Evolutionary conservation across 1,140 invertebrate species (phyloP), one percentile per base, ranked within the genome.

Genomic region (Xylocopa sonorina): DNA sequence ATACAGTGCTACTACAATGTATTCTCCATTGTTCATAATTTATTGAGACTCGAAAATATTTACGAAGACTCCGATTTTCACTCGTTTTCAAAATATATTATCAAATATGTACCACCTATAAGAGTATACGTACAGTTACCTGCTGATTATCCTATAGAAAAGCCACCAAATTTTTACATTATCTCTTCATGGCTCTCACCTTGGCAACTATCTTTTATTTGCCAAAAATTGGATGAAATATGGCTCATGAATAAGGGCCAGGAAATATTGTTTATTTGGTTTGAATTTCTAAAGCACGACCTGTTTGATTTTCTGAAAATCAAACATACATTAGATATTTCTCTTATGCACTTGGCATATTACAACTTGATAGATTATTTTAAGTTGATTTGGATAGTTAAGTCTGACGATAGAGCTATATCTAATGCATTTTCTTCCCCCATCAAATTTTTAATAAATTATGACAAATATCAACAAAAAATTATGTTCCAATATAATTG

Each of bases 211-310:
- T 88, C 87, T 12, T 38, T 67, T 6, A 4, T 84, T 50, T 88
- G 86, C 57, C 84, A 88, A 43, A 82, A 83, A 69, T 81, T 89
- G 21, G 87, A 95, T 83, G 81, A 91, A 14, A 77, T 95, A 12
- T 95, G 94, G 94, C 73, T 91, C 48, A 89, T 93, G 46, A 92
- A 94, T 80, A 76, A 88, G 71, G 91, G 91, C 7, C 89, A 88
- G 53, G 93, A 93, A 38, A 90, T 95, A 53, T 80, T 95, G 0
- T 95, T 92, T 77, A 82, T 88, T 18, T 95, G 94, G 95, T 89
- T 90, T 67, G 86, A 92, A 46, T 95, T 95, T 85, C 87, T 95
- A 5, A 92, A 93, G 78, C 88, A 93, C 43, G 93, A 95, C 71
- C 58, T 91, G 3, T 86, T 94, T 29, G 77, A 86, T 46, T 92